Percentiles rank a stretch among this genome's conserved stretches.
Conservation (phyloP, 1,140 invertebrate genomes). For the Neomicropteryx cornuta region DNA sequence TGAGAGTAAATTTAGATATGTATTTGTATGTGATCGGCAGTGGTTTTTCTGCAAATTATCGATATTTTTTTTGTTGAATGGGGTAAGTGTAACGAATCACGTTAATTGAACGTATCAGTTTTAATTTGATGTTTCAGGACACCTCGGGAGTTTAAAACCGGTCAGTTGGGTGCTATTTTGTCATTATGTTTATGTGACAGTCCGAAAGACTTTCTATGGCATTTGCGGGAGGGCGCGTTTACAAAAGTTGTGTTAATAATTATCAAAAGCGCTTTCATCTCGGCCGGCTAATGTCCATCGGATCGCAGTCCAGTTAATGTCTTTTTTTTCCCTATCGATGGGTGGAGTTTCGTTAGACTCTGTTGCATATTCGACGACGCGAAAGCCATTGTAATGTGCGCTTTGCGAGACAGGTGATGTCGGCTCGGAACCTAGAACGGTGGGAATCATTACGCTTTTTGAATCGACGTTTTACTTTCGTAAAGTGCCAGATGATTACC, state of each 20-base stretch:
- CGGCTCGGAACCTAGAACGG: no score
- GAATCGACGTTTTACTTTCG: no score
- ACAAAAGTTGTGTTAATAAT: slow-evolving; percentile 40
- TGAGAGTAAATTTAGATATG: slow-evolving; percentile 42
- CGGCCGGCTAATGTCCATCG: slow-evolving; percentile 18
- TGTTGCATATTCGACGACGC: slow-evolving; percentile 15
- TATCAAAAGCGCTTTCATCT: slow-evolving; percentile 36
- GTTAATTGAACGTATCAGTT: slow-evolving; percentile 22
- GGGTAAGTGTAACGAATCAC: slow-evolving; percentile 17
- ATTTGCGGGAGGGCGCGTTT: no score
- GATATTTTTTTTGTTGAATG: slow-evolving; percentile 37
- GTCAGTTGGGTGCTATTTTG: slow-evolving; percentile 26
- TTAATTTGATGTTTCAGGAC: slow-evolving; percentile 18
- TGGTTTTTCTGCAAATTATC: slow-evolving; percentile 34
- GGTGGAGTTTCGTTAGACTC: slow-evolving; percentile 18
- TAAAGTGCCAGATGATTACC: no score
- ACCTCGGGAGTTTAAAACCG: slow-evolving; percentile 24
- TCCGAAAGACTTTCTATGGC: slow-evolving; percentile 35
- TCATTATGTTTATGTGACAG: slow-evolving; percentile 41
- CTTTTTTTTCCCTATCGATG: slow-evolving; percentile 32
- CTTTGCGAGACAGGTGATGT: no score
- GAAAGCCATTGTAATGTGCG: no score
- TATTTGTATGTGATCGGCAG: slow-evolving; percentile 34
- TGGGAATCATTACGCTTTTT: no score
- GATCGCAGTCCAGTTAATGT: slow-evolving; percentile 23